Evolutionary conservation across 2,888 invertebrate species (phyloP).

Genomic region (Sepiola atlantica): DNA sequence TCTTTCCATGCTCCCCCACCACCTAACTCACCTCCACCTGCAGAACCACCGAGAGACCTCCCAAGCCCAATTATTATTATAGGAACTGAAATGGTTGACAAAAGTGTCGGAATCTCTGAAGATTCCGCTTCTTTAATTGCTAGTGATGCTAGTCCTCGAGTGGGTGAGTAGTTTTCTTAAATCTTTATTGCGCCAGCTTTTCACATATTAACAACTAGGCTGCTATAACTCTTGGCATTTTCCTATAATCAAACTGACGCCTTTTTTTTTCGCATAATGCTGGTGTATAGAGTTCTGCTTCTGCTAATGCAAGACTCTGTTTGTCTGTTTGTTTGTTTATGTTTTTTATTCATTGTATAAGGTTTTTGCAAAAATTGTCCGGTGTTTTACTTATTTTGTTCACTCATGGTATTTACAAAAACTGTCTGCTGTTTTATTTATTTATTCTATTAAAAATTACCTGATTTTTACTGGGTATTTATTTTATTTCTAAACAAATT

Average conservation of each 20-base stretch:
- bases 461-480: too few relatives aligned
- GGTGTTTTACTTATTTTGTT: too few relatives aligned
- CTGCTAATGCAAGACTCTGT: background rate
- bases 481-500: too few relatives aligned
- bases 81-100: constrained; percentile 43
- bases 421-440: too few relatives aligned
- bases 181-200: constrained; percentile 6
- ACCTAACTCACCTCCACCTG: background rate
- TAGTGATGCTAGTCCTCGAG: background rate
- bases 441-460: too few relatives aligned
- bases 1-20: constrained; percentile 35
- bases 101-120: constrained; percentile 41
- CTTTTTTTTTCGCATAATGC: background rate
- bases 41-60: background rate
- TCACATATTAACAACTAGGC: background rate
- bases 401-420: too few relatives aligned
- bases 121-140: constrained; percentile 6
- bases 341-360: too few relatives aligned
- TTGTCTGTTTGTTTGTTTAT: too few relatives aligned
- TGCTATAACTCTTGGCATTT: background rate
- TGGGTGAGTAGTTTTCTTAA: background rate
- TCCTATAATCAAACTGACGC: background rate
- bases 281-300: background rate
- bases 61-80: background rate
- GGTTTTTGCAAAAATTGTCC: too few relatives aligned